Evolutionary conservation across 23 tunicate species (phyloP).

Genomic region (Styela clava): DNA sequence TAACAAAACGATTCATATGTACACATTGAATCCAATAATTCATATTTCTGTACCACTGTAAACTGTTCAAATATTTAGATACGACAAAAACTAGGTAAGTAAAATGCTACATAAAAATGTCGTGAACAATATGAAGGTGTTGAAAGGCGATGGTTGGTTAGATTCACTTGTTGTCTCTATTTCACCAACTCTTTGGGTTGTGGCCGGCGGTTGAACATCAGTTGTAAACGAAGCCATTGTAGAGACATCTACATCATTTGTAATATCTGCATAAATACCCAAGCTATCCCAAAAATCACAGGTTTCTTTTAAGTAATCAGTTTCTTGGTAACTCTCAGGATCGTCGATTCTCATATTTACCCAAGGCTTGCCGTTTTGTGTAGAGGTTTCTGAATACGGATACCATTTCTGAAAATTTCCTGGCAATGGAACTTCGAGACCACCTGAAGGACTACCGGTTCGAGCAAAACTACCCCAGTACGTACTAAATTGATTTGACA

Average conservation of each 20-base stretch:
- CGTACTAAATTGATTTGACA: slow-evolving; percentile 10
- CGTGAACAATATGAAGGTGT: background rate
- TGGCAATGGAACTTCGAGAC: background rate
- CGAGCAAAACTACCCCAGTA: slow-evolving; percentile 27
- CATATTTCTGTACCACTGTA: too few species aligned
- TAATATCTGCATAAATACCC: background rate
- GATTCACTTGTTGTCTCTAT: background rate
- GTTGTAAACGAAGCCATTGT: background rate
- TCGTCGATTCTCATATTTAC: slow-evolving; percentile 5
- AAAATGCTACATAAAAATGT: background rate
- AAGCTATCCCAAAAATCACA: slow-evolving; percentile 32
- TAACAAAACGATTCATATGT: background rate
- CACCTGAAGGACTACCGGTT: slow-evolving; percentile 20
- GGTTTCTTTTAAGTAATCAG: background rate
- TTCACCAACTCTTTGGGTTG: background rate
- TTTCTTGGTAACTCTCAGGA: background rate
- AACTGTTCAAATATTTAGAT: too few species aligned
- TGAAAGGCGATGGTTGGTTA: background rate
- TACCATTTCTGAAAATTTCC: slow-evolving; percentile 1
- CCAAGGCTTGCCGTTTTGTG: background rate
- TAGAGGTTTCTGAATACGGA: background rate
- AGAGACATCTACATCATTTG: background rate
- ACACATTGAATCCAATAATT: too few species aligned
- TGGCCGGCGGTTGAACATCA: background rate
- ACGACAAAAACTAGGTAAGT: too few species aligned